These are phyloP conservation scores for Creontiades dilutus DNA, from an alignment of 2,888 invertebrate species.

Conservation along the genomic window DNA sequence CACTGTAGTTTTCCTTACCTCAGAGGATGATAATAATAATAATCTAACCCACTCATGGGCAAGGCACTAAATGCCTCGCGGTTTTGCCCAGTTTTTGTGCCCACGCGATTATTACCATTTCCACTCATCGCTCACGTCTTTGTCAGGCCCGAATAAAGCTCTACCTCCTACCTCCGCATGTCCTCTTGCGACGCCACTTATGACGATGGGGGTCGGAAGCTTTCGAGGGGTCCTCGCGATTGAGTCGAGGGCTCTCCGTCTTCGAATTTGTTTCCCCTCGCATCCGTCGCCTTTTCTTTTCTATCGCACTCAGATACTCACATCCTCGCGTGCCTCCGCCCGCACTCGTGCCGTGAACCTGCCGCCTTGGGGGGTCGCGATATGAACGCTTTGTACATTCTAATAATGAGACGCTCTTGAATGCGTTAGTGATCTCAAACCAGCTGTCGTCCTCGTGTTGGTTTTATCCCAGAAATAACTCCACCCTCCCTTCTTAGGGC, in stretches of 20 bases:
- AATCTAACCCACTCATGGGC: no score
- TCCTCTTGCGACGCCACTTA: background rate
- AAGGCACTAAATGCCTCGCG: no score
- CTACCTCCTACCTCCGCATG: no score
- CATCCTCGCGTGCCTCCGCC: background rate
- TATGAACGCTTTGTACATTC: background rate
- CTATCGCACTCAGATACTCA: background rate
- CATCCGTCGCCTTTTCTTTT: background rate
- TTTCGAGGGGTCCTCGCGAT: background rate
- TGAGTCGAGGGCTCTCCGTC: background rate
- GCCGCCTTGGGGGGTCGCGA: background rate
- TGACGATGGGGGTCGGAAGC: background rate
- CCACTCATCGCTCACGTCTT: background rate
- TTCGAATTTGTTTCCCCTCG: background rate
- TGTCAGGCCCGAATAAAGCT: background rate
- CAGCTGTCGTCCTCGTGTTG: background rate
- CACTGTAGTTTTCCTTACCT: no score
- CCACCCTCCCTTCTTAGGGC: no score
- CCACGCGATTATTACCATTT: background rate
- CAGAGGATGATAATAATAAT: no score
- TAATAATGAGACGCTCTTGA: background rate
- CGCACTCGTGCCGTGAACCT: background rate
- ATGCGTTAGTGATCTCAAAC: background rate
- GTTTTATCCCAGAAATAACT: no score
- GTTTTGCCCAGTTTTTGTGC: background rate